Evolutionary conservation across 2,113 vertebrate genomes (phyloP).

Genomic region (Lagenorhynchus albirostris): DNA sequence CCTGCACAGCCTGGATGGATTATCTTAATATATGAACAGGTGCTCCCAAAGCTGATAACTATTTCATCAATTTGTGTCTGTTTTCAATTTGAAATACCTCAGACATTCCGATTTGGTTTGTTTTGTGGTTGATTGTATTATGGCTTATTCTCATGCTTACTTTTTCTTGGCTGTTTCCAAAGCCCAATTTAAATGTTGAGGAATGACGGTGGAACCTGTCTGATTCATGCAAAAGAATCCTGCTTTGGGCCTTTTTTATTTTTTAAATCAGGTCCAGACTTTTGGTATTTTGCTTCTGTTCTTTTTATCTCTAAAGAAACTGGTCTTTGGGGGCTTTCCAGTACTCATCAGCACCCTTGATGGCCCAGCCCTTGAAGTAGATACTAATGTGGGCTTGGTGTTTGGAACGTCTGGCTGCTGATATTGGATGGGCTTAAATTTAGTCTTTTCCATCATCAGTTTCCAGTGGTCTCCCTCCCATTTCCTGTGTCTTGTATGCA

Average conservation of each 20-base stretch:
- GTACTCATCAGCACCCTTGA: background rate
- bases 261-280: background rate
- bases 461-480: slow-evolving; percentile 1
- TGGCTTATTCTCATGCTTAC: background rate
- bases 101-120: background rate
- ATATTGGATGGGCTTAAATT: slow-evolving; percentile 32
- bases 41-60: background rate
- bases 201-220: slow-evolving; percentile 21
- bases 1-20: background rate
- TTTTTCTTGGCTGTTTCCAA: background rate
- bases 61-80: background rate
- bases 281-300: background rate
- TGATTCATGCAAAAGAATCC: background rate
- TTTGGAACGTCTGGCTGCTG: slow-evolving; percentile 33
- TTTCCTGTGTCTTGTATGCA: slow-evolving; percentile 29
- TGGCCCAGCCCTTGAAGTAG: background rate
- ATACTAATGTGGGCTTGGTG: background rate
- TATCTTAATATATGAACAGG: background rate
- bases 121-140: background rate
- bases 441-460: slow-evolving; percentile 25
- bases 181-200: slow-evolving; percentile 1
- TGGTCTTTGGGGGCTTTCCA: background rate
- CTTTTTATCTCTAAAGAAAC: slow-evolving; percentile 25
- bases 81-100: slow-evolving; percentile 15
- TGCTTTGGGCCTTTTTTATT: background rate